Percentiles rank a stretch among this genome's conserved stretches.
Evolutionary conservation across 2,113 vertebrate species (phyloP).

Genomic region (zebrafish (Danio rerio)): GRCz12tu NC_133184.1:15946501-15947000

Average conservation of each 20-base stretch:
- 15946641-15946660: background rate
- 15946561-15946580: background rate
- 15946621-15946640: background rate
- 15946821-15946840: background rate
- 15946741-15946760: conserved; percentile 16
- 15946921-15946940: background rate
- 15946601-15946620: conserved; percentile 1
- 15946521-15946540: conserved; percentile 25
- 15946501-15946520: conserved; percentile 25
- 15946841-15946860: background rate
- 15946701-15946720: background rate
- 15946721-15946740: background rate
- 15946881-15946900: conserved; percentile 6
- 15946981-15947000: too few species aligned
- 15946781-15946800: conserved; percentile 11
- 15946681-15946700: background rate
- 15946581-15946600: background rate
- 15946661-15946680: too few species aligned
- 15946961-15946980: too few species aligned
- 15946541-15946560: conserved; percentile 37
- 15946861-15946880: background rate
- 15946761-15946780: conserved; percentile 1
- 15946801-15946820: background rate
- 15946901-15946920: background rate
- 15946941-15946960: too few species aligned